Evolutionary conservation across 2,797 vertebrate species (phyloP).

Genomic region (Tauraco hartlaubi): DNA sequence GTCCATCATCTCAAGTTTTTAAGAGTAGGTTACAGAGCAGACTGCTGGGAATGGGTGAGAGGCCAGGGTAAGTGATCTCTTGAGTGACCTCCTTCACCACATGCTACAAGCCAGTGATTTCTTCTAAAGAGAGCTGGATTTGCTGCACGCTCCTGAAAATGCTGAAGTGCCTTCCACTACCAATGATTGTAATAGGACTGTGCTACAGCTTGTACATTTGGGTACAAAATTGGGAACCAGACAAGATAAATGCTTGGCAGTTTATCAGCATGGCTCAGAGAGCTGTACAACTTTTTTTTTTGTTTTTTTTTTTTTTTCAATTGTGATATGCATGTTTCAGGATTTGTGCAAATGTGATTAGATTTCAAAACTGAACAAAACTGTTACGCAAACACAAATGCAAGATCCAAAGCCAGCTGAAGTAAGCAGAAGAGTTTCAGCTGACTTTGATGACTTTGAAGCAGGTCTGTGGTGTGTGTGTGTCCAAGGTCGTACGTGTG

Average conservation of each 20-base stretch:
- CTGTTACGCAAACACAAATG: not conserved
- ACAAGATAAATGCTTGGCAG: not conserved
- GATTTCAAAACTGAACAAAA: not conserved
- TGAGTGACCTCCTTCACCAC: not conserved
- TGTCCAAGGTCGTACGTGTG: not conserved
- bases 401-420: not conserved
- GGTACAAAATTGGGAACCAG: not conserved
- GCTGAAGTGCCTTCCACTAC: not conserved
- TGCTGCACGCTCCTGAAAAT: not conserved
- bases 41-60: not conserved
- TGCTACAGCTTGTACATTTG: not conserved
- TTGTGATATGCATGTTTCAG: not conserved
- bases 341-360: not conserved
- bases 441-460: not conserved
- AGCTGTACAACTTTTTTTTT: not conserved
- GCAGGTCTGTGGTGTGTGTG: not conserved
- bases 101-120: not conserved
- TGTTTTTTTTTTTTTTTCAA: not conserved
- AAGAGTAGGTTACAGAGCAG: not conserved
- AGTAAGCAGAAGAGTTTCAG: slow-evolving; percentile 21
- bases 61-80: not conserved
- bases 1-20: not conserved
- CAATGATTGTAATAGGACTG: not conserved
- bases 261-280: not conserved
- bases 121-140: not conserved